Base-by-base conservation (phyloP, 2,113 vertebrate species). In the Tyrannus savana region DNA sequence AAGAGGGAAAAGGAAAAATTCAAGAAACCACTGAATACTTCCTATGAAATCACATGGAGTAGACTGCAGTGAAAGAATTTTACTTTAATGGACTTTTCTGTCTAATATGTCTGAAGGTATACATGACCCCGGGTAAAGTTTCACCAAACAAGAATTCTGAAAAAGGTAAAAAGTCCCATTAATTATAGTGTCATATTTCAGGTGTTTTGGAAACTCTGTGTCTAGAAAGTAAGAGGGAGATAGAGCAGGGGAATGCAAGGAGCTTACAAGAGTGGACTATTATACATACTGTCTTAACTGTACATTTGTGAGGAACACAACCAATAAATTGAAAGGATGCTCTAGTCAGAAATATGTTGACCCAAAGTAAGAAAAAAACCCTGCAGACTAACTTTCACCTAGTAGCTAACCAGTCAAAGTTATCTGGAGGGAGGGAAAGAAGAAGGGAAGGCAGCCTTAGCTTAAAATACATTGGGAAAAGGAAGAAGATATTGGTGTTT, bases 311-410 rank as follows among this genome's bases (percentile, higher is more conserved):
- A 73, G 5, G 11, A 86, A 46, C 5, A 24, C 12, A 83, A 24
- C 1, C 10, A 66, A 10, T 17, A 68, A 35, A 17, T 1, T 0
- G 21, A 16, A 77, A 84, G 22, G 13, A 31, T 44, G 15, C 4
- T 63, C 10, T 12, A 19, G 13, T 42, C 11, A 64, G 59, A 92
- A 85, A 27, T 81, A 19, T 31, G 10, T 15, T 9, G 15, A 50
- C 14, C 9, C 30, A 53, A 44, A 55, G n/a, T 3, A 73, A 64
- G 5, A 12, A 16, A 52, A 46, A 53, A 68, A 81, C 14, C 0
- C 4, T 24, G 5, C 3, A 87, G 30, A 31, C 3, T n/a, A 41
- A 80, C 17, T 74, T 77, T 50, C 12, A 50, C 1, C 3, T 72
- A 50, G 56, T 4, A 53, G 14, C 7, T 49, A 49, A 75, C 49